Evolutionary conservation across 2,113 vertebrate species (phyloP).

Genomic region (Oriolus oriolus): DNA sequence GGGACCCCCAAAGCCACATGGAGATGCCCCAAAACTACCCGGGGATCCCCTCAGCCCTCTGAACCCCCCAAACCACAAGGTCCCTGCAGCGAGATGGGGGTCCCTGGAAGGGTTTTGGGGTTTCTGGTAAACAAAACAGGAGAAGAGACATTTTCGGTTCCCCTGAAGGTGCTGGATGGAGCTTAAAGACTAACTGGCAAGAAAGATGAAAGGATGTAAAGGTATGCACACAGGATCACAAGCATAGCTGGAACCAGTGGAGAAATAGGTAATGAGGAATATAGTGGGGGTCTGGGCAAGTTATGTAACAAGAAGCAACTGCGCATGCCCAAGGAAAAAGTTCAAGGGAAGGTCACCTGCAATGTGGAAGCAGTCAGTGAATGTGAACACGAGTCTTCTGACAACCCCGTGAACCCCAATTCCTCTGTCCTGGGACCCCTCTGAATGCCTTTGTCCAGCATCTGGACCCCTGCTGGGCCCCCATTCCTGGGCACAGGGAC

Average conservation of each 20-base stretch:
- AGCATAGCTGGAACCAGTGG: background rate
- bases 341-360: background rate
- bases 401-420: no score
- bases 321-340: background rate
- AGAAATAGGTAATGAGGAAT: background rate
- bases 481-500: no score
- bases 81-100: background rate
- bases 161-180: background rate
- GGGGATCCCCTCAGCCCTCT: no score
- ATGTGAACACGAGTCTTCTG: no score
- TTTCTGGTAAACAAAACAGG: background rate
- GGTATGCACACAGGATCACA: no score
- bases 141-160: background rate
- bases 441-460: no score
- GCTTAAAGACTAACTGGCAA: background rate
- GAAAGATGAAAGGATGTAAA: background rate
- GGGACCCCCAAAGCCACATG: background rate
- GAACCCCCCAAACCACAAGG: background rate
- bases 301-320: background rate
- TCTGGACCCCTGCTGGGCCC: no score
- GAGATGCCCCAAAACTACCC: no score
- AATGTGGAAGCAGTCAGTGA: background rate
- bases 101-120: background rate
- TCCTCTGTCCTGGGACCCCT: no score
- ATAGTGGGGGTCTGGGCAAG: no score